Evolutionary conservation across 2,113 vertebrate species (phyloP), one percentile per base, ranked within the genome.

Genomic region (Nematolebias whitei): DNA sequence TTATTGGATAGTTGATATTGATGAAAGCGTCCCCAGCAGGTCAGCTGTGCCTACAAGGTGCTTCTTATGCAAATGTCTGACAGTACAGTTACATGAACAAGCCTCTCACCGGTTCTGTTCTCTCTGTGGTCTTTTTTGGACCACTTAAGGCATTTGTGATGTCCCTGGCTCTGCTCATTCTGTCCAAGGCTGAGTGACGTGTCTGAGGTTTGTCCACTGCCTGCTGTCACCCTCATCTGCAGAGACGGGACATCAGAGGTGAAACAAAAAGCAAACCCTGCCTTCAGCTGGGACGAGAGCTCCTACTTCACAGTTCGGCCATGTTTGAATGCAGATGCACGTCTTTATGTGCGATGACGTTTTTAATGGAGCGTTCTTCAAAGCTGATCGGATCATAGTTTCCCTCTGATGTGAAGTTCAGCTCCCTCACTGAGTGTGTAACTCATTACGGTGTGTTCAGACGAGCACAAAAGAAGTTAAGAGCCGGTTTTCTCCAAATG

Each of bases 31-130:
- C n/a, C 26, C 3, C 3, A 29, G 26, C 1, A 41, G n/a, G 12
- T 29, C 44, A 29, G n/a, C 12, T 47, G 24, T 8, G 2, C 22
- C 60, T 50, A 14, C 13, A 29, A 7, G 7, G 26, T 2, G 19
- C 35, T 52, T 3, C 5, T 19, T n/a, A n/a, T n/a, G n/a, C n/a
- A n/a, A n/a, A n/a, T 15, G 24, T 14, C 22, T 29, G 20, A 1
- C 38, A 59, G 49, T 23, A 45, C 5, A 11, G 55, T 29, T 29
- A 29, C 26, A 29, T 45, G 5, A n/a, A 45, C n/a, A n/a, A 47
- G 40, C 45, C n/a, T 61, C 84, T 85, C 90, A 93, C 93, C 92
- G 11, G 86, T 92, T 81, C 72, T 88, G 81, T 90, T 92, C 74
- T 63, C 56, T n/a, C 32, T 83, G 50, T 41, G 71, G 40, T 81